phyloP scores from a whole-genome alignment of 2,797 vertebrate genomes.

The Remorina albescens region DNA sequence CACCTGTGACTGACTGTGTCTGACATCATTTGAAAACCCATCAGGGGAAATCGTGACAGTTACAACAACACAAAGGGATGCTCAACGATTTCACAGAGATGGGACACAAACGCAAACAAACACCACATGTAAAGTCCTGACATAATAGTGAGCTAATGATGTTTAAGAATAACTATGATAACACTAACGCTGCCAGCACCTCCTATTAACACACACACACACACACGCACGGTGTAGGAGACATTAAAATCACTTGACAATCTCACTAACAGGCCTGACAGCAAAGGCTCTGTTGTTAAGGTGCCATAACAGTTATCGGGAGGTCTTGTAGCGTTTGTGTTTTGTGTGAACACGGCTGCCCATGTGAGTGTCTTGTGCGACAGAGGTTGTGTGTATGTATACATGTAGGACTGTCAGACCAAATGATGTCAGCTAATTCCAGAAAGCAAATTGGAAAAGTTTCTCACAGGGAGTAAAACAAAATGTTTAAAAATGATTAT shows the following conservation, averaged over 20 bases:
- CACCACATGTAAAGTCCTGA: background rate
- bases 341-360: constrained; percentile 10
- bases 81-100: constrained; percentile 44
- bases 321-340: constrained; percentile 13
- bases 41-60: constrained; percentile 42
- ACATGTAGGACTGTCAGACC: constrained; percentile 1
- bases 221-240: constrained; percentile 15
- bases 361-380: constrained; percentile 14
- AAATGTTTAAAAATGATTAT: constrained; percentile 66
- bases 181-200: constrained; percentile 30
- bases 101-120: constrained; percentile 28
- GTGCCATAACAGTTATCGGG: constrained; percentile 34
- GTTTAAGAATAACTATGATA: constrained; percentile 31
- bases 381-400: background rate
- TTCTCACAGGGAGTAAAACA: constrained; percentile 52
- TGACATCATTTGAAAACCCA: constrained; percentile 41
- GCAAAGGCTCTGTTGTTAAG: constrained; percentile 10
- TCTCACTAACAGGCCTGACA: constrained; percentile 29
- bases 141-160: constrained; percentile 46
- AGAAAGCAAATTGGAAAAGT: constrained; percentile 46
- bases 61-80: constrained; percentile 46
- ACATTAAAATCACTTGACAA: constrained; percentile 33
- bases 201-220: constrained; percentile 39
- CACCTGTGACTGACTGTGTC: constrained; percentile 56
- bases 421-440: constrained; percentile 33